phyloP scores from a whole-genome alignment of 2,888 invertebrate species.

The Drosophila trichaetosa region DNA sequence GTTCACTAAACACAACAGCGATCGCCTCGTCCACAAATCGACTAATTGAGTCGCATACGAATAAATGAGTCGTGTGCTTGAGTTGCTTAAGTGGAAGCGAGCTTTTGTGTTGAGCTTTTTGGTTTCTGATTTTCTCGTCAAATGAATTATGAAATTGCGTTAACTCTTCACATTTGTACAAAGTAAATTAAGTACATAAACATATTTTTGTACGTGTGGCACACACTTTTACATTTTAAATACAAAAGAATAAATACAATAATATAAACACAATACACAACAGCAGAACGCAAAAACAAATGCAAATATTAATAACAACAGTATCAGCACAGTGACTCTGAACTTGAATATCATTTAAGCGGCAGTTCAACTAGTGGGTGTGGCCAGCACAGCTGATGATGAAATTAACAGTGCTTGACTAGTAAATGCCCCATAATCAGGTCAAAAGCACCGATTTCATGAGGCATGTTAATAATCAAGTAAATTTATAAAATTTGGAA shows the following conservation, averaged over 20 bases:
- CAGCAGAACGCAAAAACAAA: neutral
- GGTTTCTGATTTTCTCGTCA: neutral
- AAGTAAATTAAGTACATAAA: neutral
- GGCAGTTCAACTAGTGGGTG: neutral
- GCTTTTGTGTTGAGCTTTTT: slow-evolving; percentile 34
- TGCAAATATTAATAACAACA: slow-evolving; percentile 1
- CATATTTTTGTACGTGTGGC: neutral
- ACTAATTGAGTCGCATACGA: slow-evolving; percentile 8
- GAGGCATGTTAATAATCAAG: neutral
- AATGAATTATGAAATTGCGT: slow-evolving; percentile 19
- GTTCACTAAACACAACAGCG: slow-evolving; percentile 10
- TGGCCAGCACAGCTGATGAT: neutral
- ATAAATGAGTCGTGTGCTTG: neutral
- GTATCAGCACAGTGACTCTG: slow-evolving; percentile 4
- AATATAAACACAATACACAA: neutral
- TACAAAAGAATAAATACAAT: neutral
- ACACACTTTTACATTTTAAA: neutral
- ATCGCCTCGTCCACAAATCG: slow-evolving; percentile 2
- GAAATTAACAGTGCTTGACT: neutral
- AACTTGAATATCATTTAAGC: slow-evolving; percentile 14
- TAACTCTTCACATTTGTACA: slow-evolving; percentile 2
- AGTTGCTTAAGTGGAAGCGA: neutral
- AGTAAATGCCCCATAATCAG: neutral
- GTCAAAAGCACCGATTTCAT: neutral
- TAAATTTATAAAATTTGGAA: neutral